Evolutionary conservation across 2,113 vertebrate species (phyloP).

Genomic region (Cariama cristata): DNA sequence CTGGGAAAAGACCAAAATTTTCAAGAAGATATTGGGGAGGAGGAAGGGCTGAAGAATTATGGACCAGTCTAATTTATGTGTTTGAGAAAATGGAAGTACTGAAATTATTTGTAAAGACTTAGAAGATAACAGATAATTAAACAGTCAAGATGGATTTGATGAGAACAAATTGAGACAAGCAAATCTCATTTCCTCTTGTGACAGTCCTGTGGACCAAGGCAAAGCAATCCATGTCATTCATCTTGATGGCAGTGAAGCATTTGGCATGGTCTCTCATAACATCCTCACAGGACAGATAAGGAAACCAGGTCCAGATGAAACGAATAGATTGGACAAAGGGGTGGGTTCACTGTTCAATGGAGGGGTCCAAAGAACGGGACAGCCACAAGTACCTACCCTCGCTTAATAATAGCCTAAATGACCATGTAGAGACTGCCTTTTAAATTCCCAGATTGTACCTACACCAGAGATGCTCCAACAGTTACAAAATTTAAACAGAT

Average conservation of each 20-base stretch:
- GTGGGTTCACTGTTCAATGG: neutral
- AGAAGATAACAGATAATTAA: conserved; percentile 56
- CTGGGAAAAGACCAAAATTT: neutral
- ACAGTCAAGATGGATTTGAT: conserved; percentile 14
- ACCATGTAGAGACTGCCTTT: fast-evolving
- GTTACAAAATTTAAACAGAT: neutral
- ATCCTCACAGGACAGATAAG: neutral
- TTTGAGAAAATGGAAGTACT: neutral
- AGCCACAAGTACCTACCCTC: neutral
- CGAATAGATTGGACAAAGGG: neutral
- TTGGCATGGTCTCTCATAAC: neutral
- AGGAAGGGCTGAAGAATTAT: neutral
- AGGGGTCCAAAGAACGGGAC: neutral
- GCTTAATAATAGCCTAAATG: neutral
- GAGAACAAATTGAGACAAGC: conserved; percentile 31
- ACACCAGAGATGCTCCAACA: neutral
- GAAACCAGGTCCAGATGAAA: neutral
- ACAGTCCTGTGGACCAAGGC: neutral
- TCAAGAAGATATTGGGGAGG: neutral
- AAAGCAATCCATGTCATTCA: conserved; percentile 6
- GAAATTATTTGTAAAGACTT: neutral
- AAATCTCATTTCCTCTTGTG: conserved; percentile 62
- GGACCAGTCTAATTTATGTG: neutral
- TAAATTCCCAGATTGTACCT: neutral
- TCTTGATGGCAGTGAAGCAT: neutral